Base-by-base conservation (phyloP, 2,113 vertebrate species). In the Sula dactylatra region DNA sequence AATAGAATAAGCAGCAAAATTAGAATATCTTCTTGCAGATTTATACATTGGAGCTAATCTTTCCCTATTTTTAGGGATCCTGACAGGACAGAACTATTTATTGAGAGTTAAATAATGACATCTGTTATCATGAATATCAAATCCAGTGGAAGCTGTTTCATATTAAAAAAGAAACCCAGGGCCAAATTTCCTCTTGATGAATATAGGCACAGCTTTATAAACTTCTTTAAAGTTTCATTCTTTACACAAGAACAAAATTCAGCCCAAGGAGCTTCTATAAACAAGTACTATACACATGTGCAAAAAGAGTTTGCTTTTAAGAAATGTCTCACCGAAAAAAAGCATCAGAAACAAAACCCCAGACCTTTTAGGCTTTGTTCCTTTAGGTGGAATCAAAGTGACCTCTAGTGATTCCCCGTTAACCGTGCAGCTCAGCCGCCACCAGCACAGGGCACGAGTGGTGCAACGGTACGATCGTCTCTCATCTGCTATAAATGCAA, bases 341-440 rank as follows among this genome's bases (percentile, higher is more conserved):
- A 62, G 56, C 11, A 44, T 29, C 38, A 70, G 59, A 56, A 70
- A 22, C 16, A 69, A 86, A 32, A 3, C 11, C 32, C 19, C 74
- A 74, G 45, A 49, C 17, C 47, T 32, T 65, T 14, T 16, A 50
- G 89, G 55, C 77, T 84, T 67, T 21, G 42, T 38, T 95, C 65
- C 40, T 80, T 91, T 92, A 76, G 62, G 73, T 97, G 97, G 97
- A 96, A 97, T 90, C 47, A 59, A 96, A 80, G 97, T 96, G 97
- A 97, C 98, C 98, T 97, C 98, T 98, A 97, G 97, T 96, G 98
- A 96, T 89, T 89, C 52, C 26, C 65, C 3, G 7, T 10, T 55
- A 95, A 38, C 50, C 26, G 1, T 97, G 92, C 97, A 96, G 88
- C 94, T 77, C 12, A 0, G 67, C 82, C 71, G 82, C 73, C 1